Base-by-base conservation (phyloP, 2,113 vertebrate genomes). In the Catharus bicknelli region DNA sequence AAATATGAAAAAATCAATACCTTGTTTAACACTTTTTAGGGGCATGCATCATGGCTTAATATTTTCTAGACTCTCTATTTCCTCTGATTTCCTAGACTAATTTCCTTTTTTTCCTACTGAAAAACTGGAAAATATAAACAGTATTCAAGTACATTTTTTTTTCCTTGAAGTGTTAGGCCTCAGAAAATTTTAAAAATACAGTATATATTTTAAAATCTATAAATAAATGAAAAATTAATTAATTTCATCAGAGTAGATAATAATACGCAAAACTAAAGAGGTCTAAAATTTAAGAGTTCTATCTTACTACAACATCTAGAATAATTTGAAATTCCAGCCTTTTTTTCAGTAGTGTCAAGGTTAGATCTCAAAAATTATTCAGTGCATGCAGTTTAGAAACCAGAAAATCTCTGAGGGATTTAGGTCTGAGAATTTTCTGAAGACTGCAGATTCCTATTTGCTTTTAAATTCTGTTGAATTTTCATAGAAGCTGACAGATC, bases 401-500 rank as follows among this genome's bases (percentile, higher is more conserved):
- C 10, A 80, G 42, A 64, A 70, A 61, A 68, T 59, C 47, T 69
- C 61, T 50, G 20, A 68, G 36, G 47, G 36, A 64, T 76, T 95
- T 88, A 34, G 4, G 7, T 62, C 38, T 54, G 86, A 68, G 38
- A 23, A 18, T 92, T 88, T 93, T 77, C 59, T 86, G 32, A 81
- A 36, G 18, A 26, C 22, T 54, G 20, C 32, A 83, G 43, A 12
- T 62, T 8, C 12, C 21, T 50, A 85, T 89, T 88, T 50, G 22
- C 10, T 79, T 86, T 54, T 34, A 22, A 86, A 9, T 34, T 90
- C 59, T 5, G 1, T 12, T 67, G 10, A 81, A 11, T 23, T 4
- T 92, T 90, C 63, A 86, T 30, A 86, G n/a, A 70, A 73, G 16
- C 3, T 59, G 51, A 66, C 53, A 82, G 61, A 59, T 80, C 34